phyloP scores from a whole-genome alignment of 2,888 invertebrate species.

The Cantharis rufa region DNA sequence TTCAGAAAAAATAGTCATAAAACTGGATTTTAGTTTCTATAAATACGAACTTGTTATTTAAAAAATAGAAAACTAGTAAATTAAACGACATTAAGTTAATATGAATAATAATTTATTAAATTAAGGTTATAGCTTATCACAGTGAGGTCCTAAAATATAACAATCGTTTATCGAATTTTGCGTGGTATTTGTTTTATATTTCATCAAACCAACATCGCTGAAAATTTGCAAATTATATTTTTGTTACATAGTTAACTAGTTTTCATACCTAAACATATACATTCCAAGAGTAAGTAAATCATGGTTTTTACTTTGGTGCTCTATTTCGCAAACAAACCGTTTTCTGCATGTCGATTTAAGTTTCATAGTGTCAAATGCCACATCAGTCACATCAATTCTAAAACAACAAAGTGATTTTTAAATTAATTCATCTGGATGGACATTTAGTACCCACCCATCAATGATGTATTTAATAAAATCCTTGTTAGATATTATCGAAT shows the following conservation, averaged over 20 bases:
- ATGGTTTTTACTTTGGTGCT: slow-evolving; percentile 54
- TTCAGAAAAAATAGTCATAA: no score
- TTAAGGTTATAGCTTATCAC: neutral
- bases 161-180: slow-evolving; percentile 17
- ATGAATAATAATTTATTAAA: neutral
- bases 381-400: slow-evolving; percentile 48
- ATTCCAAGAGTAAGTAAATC: slow-evolving; percentile 39
- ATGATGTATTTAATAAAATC: slow-evolving; percentile 32
- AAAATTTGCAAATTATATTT: neutral
- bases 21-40: no score
- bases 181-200: slow-evolving; percentile 20
- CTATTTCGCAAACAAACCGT: slow-evolving; percentile 60
- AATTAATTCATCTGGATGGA: neutral
- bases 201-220: slow-evolving; percentile 25
- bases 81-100: neutral
- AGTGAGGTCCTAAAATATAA: slow-evolving; percentile 21
- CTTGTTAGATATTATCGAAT: slow-evolving; percentile 28
- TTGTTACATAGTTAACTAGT: no score
- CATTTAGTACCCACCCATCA: slow-evolving; percentile 26
- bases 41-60: no score
- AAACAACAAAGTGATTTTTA: slow-evolving; percentile 19
- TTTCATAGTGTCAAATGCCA: slow-evolving; percentile 47
- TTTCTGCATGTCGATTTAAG: slow-evolving; percentile 54
- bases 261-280: slow-evolving; percentile 37
- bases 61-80: neutral